A percentile compares a stretch with the other conserved stretches of the same genome.
Conservation (phyloP, 2,113 vertebrate species). For the Agapornis roseicollis region DNA sequence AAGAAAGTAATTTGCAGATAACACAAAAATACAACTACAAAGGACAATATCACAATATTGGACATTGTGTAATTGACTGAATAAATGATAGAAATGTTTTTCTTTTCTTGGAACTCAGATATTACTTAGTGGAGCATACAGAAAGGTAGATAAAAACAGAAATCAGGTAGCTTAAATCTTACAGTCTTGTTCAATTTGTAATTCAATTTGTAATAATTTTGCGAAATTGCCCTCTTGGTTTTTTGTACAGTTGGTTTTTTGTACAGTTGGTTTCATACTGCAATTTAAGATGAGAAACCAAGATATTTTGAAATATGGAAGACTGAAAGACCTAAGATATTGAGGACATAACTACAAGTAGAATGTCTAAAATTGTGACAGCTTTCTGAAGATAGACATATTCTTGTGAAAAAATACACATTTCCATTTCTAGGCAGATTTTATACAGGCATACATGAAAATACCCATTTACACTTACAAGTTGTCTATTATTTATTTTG, state of each 20-base stretch:
- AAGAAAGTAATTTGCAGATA: slow-evolving; percentile 1
- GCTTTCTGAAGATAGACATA: background rate
- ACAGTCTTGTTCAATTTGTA: background rate
- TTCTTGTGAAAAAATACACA: background rate
- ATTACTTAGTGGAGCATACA: background rate
- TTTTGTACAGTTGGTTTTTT: background rate
- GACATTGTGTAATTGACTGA: background rate
- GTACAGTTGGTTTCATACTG: background rate
- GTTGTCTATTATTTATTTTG: background rate
- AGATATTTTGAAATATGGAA: background rate
- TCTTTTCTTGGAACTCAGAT: background rate
- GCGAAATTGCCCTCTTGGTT: background rate
- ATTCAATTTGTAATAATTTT: background rate
- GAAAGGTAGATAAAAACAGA: background rate
- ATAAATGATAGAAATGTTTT: background rate
- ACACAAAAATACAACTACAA: background rate
- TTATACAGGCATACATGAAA: background rate
- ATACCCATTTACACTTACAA: background rate
- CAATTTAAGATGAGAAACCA: background rate
- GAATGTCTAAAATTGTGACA: background rate
- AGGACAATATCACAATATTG: background rate
- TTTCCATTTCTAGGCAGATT: background rate
- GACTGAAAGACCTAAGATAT: background rate
- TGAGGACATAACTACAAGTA: background rate
- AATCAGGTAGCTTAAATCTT: background rate